Conservation (phyloP, 2,113 vertebrate species). For the Lagopus leucura region DNA sequence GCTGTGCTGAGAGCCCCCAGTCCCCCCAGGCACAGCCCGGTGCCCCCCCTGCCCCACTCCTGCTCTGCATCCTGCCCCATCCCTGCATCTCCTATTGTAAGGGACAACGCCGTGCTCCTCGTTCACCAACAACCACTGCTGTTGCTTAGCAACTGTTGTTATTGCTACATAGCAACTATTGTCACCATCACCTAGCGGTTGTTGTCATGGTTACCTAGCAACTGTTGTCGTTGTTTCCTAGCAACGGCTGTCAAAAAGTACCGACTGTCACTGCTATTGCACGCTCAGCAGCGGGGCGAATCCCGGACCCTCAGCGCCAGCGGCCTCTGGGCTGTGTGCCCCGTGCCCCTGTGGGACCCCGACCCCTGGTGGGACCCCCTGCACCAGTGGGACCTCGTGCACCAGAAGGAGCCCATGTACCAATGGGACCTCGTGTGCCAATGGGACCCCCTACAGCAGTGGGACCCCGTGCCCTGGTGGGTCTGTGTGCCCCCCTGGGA, state of each 20-base stretch:
- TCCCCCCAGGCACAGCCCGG: not conserved
- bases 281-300: not conserved
- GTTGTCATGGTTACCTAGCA: not conserved
- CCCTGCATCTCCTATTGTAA: not conserved
- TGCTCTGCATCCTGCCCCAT: not conserved
- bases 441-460: not conserved
- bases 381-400: not conserved
- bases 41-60: not conserved
- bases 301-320: not conserved
- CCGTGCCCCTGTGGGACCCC: not conserved
- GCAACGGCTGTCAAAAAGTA: not conserved
- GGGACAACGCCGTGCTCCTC: not conserved
- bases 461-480: not conserved
- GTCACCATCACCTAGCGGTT: not conserved
- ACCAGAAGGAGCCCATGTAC: not conserved
- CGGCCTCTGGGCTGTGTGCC: not conserved
- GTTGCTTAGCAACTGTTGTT: not conserved
- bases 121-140: not conserved
- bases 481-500: rapidly evolving
- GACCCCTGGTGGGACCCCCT: not conserved
- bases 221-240: not conserved
- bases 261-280: not conserved
- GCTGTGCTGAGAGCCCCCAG: not conserved
- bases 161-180: not conserved
- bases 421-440: too few relatives aligned